Conservation (phyloP, 64 coral and sea anemone species). For the Montipora efflorescens region DNA sequence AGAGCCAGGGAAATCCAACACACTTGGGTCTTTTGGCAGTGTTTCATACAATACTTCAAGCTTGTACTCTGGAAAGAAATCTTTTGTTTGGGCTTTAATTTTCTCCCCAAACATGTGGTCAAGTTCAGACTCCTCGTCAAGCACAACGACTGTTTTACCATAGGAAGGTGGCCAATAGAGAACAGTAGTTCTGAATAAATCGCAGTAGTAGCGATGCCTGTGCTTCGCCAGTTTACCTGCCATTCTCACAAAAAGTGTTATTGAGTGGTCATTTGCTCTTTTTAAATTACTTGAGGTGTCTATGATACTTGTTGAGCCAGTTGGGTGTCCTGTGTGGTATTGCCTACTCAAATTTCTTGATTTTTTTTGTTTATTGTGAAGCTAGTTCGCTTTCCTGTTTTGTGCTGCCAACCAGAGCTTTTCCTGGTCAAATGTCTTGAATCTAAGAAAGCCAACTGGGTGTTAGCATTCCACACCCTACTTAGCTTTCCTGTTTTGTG, state of each 20-base stretch:
- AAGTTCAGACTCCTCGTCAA: constrained; percentile 54
- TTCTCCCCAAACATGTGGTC: constrained; percentile 13
- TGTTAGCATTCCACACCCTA: no score
- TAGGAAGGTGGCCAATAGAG: constrained; percentile 42
- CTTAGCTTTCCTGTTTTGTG: no score
- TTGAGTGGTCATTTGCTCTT: not conserved
- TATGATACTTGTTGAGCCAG: not conserved
- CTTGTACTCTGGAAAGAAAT: constrained; percentile 51
- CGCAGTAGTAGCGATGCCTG: constrained; percentile 41
- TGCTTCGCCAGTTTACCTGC: constrained; percentile 9
- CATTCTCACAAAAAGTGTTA: constrained; percentile 30
- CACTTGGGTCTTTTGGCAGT: constrained; percentile 23
- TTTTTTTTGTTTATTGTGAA: no score
- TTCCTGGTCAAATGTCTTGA: no score
- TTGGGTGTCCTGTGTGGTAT: not conserved
- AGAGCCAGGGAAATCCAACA: constrained; percentile 20
- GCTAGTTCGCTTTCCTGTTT: no score
- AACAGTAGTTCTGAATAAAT: constrained; percentile 38
- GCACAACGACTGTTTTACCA: constrained; percentile 58
- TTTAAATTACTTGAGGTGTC: not conserved
- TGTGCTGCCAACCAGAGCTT: no score
- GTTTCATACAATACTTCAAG: constrained; percentile 59
- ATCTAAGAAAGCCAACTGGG: no score
- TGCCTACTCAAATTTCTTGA: no score
- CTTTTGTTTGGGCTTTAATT: not conserved